Evolutionary conservation across 2,113 vertebrate species (phyloP).

Genomic region (Protobothrops flavoviridis): DNA sequence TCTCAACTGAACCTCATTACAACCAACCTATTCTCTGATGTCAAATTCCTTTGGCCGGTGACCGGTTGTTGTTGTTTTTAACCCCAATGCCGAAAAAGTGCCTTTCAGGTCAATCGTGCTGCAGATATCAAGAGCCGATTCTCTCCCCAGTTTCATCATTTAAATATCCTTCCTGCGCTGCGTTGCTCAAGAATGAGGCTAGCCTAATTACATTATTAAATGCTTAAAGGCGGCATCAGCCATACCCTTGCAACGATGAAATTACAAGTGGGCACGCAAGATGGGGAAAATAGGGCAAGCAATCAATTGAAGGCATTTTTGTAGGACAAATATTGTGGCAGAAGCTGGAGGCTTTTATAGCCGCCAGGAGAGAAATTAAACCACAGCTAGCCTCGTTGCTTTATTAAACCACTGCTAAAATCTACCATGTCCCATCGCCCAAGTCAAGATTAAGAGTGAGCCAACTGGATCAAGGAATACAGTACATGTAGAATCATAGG

Average conservation of each 20-base stretch:
- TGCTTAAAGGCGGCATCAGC: neutral
- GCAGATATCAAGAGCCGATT: neutral
- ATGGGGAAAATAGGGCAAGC: neutral
- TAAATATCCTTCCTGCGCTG: neutral
- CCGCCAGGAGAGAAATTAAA: slow-evolving; percentile 53
- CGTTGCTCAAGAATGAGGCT: neutral
- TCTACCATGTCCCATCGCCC: slow-evolving; percentile 38
- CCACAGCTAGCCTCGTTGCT: slow-evolving; percentile 33
- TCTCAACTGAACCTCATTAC: neutral
- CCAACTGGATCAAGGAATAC: no score
- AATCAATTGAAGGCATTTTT: neutral
- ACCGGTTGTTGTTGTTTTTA: neutral
- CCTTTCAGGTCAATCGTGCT: neutral
- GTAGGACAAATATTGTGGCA: neutral
- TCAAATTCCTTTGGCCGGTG: neutral
- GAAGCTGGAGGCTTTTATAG: slow-evolving; percentile 34
- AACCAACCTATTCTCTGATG: neutral
- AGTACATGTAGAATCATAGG: no score
- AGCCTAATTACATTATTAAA: neutral
- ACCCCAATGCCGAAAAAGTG: neutral
- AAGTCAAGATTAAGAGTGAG: neutral
- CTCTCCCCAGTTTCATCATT: neutral
- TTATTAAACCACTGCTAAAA: slow-evolving; percentile 48
- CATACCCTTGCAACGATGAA: neutral
- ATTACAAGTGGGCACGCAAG: neutral